Percentiles rank a stretch among this genome's conserved stretches.
Conservation (phyloP, 2,113 vertebrate species). For the Phainopepla nitens region DNA sequence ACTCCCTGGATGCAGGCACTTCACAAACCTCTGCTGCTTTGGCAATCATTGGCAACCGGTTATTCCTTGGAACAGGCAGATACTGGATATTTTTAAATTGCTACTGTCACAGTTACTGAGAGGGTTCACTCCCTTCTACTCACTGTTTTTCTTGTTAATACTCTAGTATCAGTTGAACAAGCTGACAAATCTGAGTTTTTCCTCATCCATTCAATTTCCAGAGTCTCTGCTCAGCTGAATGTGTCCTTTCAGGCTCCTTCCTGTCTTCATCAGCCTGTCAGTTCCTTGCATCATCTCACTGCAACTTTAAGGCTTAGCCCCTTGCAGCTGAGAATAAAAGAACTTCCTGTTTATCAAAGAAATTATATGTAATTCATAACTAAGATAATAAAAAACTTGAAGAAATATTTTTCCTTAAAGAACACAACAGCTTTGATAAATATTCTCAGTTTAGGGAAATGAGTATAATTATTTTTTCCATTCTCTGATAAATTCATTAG, state of each 20-base stretch:
- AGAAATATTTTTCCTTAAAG: neutral
- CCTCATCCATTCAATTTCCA: neutral
- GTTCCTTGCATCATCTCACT: neutral
- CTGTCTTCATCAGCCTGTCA: neutral
- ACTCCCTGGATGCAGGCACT: neutral
- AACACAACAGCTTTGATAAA: neutral
- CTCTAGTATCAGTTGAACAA: neutral
- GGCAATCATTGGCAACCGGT: neutral
- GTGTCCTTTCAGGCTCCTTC: neutral
- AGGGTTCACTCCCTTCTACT: neutral
- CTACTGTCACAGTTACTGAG: neutral
- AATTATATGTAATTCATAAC: rapidly evolving
- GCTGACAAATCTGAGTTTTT: neutral
- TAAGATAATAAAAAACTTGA: neutral
- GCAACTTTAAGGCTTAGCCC: neutral
- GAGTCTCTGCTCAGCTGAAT: neutral
- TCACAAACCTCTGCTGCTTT: neutral
- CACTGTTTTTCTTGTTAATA: neutral
- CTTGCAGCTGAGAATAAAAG: neutral
- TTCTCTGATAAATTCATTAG: neutral
- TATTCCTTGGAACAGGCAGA: neutral
- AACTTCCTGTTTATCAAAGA: neutral
- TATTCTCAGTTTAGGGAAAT: neutral
- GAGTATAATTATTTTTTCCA: rapidly evolving
- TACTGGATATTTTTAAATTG: neutral